A percentile compares a stretch with the other conserved stretches of the same genome.
Evolutionary conservation across 1,140 invertebrate species (phyloP).

Genomic region (Drosophila bifasciata): DNA sequence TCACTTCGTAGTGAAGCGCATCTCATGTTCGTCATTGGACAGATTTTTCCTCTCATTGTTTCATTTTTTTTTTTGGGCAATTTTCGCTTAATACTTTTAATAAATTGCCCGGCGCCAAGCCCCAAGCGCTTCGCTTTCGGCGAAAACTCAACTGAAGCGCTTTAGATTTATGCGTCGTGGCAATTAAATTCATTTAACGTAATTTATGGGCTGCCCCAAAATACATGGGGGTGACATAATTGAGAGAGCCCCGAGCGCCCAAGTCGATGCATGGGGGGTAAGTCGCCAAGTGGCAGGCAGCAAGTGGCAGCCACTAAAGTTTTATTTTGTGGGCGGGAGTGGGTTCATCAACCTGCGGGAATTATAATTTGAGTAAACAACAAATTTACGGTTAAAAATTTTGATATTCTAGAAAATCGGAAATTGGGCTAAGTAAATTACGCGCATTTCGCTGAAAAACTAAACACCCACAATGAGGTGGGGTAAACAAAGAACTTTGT

Average conservation of each 20-base stretch:
- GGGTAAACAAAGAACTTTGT: conserved; percentile 67
- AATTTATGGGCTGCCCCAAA: conserved; percentile 65
- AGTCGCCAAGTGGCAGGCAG: conserved; percentile 4
- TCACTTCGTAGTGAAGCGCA: too few relatives aligned
- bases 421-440: conserved; percentile 78
- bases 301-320: conserved; percentile 19
- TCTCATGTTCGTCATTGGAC: conserved; percentile 1
- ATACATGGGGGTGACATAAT: conserved; percentile 76
- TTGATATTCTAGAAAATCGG: conserved; percentile 24
- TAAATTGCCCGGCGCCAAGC: conserved; percentile 76
- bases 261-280: too few relatives aligned
- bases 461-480: conserved; percentile 49
- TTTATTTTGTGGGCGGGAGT: not conserved
- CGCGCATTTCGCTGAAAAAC: conserved; percentile 58
- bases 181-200: conserved; percentile 80
- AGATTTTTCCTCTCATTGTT: not conserved
- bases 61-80: conserved; percentile 22
- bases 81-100: conserved; percentile 68
- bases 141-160: conserved; percentile 76
- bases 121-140: conserved; percentile 65
- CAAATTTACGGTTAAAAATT: conserved; percentile 47
- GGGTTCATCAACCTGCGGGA: conserved; percentile 58
- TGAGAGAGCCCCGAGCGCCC: conserved; percentile 19
- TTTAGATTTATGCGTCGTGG: conserved; percentile 76
- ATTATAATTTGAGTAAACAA: conserved; percentile 55